Conservation (phyloP, 2,113 vertebrate species). For the Aramus guarauna region DNA sequence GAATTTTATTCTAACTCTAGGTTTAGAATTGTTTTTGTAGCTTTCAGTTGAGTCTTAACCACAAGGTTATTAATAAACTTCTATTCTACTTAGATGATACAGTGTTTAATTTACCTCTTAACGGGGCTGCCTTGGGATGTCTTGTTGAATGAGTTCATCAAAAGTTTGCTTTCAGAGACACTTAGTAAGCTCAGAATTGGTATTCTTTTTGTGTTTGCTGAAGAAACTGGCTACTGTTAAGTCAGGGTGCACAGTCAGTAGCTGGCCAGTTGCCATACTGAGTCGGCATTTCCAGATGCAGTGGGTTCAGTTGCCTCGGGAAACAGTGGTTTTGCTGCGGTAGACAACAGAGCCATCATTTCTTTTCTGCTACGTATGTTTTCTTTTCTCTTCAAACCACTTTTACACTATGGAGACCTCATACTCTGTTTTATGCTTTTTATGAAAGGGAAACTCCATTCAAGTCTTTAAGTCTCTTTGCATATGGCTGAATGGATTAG, state of each 20-base stretch:
- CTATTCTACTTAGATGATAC: neutral
- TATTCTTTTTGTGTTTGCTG: neutral
- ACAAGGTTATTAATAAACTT: neutral
- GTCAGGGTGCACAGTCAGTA: neutral
- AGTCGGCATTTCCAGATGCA: constrained; percentile 46
- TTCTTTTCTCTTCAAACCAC: neutral
- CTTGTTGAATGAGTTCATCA: neutral
- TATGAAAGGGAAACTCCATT: neutral
- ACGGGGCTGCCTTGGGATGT: neutral
- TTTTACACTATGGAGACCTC: neutral
- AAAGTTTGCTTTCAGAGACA: neutral
- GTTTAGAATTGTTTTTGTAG: neutral
- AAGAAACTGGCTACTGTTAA: neutral
- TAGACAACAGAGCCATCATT: neutral
- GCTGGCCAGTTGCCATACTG: constrained; percentile 33
- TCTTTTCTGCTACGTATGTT: neutral
- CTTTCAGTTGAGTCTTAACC: neutral
- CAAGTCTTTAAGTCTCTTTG: neutral
- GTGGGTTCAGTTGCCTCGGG: neutral
- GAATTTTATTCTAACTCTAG: neutral
- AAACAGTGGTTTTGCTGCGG: constrained; percentile 4
- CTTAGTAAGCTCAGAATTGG: neutral
- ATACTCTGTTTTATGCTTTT: neutral
- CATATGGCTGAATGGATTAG: neutral
- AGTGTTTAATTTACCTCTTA: neutral